Conservation (phyloP, 92 coral and sea anemone genomes). For the Epizoanthus illoricatus region DNA sequence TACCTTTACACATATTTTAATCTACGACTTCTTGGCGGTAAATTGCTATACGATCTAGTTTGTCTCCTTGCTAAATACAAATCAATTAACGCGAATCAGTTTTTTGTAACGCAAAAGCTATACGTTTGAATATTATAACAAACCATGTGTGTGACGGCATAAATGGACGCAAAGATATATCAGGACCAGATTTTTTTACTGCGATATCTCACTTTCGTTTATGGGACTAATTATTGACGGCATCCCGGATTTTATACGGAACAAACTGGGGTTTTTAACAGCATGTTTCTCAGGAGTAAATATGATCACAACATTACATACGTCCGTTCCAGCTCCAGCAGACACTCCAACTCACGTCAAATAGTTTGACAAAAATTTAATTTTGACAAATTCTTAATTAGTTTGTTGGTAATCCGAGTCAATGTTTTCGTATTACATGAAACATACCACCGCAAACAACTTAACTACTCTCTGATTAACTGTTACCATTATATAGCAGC, state of each 20-base stretch:
- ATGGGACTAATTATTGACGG: too few species aligned
- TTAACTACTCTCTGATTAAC: too few species aligned
- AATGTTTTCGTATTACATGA: neutral
- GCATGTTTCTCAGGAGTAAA: neutral
- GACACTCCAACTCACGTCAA: slow-evolving; percentile 3
- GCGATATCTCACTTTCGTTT: too few species aligned
- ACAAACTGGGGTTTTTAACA: neutral
- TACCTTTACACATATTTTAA: neutral
- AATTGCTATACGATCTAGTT: neutral
- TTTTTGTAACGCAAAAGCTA: neutral
- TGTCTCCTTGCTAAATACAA: neutral
- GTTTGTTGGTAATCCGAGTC: neutral
- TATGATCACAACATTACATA: neutral
- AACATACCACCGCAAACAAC: too few species aligned
- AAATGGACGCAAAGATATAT: too few species aligned
- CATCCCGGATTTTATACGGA: neutral
- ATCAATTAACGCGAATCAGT: neutral
- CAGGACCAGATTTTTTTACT: too few species aligned
- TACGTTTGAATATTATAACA: too few species aligned
- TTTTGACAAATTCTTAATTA: neutral
- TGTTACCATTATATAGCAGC: neutral
- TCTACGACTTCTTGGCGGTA: too few species aligned
- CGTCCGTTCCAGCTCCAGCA: neutral
- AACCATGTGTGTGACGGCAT: too few species aligned
- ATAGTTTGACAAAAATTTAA: slow-evolving; percentile 5